Conservation (phyloP, 2,113 vertebrate species). For the Octodon degus region DNA sequence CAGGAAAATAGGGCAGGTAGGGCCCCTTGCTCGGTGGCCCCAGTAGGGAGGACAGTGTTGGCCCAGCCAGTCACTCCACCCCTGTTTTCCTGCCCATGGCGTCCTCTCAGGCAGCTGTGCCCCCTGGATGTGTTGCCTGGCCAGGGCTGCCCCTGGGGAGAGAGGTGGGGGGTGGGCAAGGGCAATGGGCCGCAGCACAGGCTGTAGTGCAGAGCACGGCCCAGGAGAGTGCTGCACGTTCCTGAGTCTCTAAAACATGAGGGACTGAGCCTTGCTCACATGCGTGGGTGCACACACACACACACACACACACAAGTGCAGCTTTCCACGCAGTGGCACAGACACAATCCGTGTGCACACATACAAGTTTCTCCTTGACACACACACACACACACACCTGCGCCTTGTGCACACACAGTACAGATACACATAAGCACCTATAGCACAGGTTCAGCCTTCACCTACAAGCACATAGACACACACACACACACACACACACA, state of each 20-base stretch:
- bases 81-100: neutral
- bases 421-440: neutral
- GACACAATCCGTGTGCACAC: neutral
- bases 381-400: neutral
- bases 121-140: neutral
- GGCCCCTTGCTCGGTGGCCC: neutral
- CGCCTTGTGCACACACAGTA: neutral
- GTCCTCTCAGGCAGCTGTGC: neutral
- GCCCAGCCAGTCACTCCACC: neutral
- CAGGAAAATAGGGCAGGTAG: neutral
- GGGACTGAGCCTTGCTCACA: neutral
- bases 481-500: neutral
- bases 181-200: neutral
- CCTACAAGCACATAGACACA: no score
- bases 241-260: neutral
- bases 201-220: neutral
- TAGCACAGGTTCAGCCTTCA: neutral
- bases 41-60: fast-evolving
- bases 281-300: neutral
- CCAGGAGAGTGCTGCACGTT: fast-evolving
- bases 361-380: neutral
- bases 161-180: neutral
- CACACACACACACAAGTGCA: neutral
- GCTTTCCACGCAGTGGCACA: neutral
- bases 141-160: neutral